Evolutionary conservation across 2,113 vertebrate genomes (phyloP), one percentile per base, ranked within the genome.

Genomic region (Merops nubicus): DNA sequence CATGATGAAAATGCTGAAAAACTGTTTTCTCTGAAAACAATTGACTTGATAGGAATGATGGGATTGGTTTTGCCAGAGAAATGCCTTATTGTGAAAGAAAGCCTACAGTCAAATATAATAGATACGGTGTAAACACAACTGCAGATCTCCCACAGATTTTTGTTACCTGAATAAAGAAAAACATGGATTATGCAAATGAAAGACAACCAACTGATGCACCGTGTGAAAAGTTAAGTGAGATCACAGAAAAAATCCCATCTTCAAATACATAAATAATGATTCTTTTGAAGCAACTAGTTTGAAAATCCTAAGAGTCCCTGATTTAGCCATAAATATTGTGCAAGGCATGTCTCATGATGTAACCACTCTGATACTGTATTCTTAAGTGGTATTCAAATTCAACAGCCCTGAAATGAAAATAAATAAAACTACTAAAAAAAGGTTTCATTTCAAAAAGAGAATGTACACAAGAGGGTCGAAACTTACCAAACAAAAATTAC

Each of bases 261-360:
- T 47, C 47, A 47, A 47, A 50, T 4, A 74, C 4, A 63, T 40
- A 77, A 57, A 64, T 21, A 56, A 38, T 36, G 0, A 81, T 76
- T 85, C 7, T 77, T 83, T 38, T 28, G 18, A 82, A 85, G 51
- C 28, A 86, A 48, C 6, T 43, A 68, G 38, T 57, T 15, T n/a
- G 22, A 89, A 81, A 78, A 85, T 42, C 13, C 38, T 18, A 60
- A 34, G 17, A 68, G 13, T 26, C 54, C 21, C 51, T 33, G 8
- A 87, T 57, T 78, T 54, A 63, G 34, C 42, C 9, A 5, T 17
- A 53, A 69, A 40, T 15, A 29, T 9, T 25, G 23, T 15, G 18
- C 17, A 60, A 73, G 22, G 31, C 2, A 48, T 3, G 0, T 36
- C 54, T 69, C n/a, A n/a, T 2, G 4, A 19, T 0, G 6, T 36